phyloP scores from a whole-genome alignment of 2,113 vertebrate genomes.

The Nipponia nippon region DNA sequence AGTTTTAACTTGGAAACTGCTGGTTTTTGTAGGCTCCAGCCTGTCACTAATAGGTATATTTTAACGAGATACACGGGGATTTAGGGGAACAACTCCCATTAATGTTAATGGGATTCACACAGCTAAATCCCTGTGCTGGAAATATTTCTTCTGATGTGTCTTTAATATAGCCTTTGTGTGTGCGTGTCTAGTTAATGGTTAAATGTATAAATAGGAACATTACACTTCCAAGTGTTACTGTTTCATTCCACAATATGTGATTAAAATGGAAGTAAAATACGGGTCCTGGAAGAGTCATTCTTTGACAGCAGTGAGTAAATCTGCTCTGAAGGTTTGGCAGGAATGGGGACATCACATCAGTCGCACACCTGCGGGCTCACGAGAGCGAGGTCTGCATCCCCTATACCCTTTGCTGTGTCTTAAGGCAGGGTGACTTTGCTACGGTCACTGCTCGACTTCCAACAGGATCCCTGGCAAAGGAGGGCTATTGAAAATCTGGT shows the following conservation, averaged over 20 bases:
- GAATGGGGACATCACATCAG: neutral
- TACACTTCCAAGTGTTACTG: neutral
- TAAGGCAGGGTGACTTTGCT: neutral
- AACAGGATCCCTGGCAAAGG: neutral
- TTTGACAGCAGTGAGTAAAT: neutral
- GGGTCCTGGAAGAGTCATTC: neutral
- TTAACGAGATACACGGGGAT: constrained; percentile 65
- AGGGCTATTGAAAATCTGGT: neutral
- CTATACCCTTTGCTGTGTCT: neutral
- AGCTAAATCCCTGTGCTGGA: constrained; percentile 52
- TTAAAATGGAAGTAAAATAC: neutral
- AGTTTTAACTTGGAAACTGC: constrained; percentile 60
- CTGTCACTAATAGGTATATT: constrained; percentile 60
- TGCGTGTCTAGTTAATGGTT: neutral
- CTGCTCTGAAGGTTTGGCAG: neutral
- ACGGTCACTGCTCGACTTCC: neutral
- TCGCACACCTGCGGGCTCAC: neutral
- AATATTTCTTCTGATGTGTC: constrained; percentile 34
- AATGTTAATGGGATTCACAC: constrained; percentile 66
- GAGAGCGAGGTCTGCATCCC: neutral
- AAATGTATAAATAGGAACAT: constrained; percentile 21
- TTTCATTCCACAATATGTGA: neutral
- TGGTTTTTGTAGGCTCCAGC: constrained; percentile 52
- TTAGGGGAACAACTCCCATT: constrained; percentile 57
- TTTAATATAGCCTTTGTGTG: constrained; percentile 1